Base-by-base conservation (phyloP, 1,140 invertebrate genomes). In the Eufriesea mexicana region DNA sequence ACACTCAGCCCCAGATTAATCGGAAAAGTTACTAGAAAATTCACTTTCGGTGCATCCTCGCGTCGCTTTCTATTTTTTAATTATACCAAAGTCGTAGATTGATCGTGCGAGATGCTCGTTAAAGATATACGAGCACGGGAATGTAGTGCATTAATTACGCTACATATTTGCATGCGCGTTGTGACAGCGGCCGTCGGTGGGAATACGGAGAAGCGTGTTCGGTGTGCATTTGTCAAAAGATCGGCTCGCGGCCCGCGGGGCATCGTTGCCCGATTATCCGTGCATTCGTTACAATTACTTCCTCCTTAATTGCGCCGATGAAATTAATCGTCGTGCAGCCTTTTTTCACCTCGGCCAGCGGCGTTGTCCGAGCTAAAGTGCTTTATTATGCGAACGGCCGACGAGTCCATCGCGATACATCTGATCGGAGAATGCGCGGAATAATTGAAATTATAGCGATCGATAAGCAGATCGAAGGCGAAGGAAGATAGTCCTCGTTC, bases 251-350 rank as follows among this genome's bases (percentile, higher is more conserved):
- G 18, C 42, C 59, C 28, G 25, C 47, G 49, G 47, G 72, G 73
- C 64, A 79, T 77, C 74, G 59, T 23, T 25, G 51, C 12, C 51
- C 75, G 72, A 87, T 86, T 77, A 85, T 86, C 18, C 42, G 23
- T 25, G 71, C 85, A 74, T 76, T 74, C 73, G 68, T 89, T 89
- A 84, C 79, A 80, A 87, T 89, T 84, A 81, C 81, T 85, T 80
- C 75, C n/a, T 55, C 76, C 64, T 84, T 85, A 89, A 89, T 88
- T 83, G 88, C 74, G 42, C 61, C 67, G 79, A 89, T 70, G n/a
- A 79, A 86, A 90, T 89, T 90, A 89, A 89, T 90, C 57, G 78
- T 28, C 28, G 7, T 1, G 25, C 51, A 7, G 49, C 25, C 35
- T 79, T 85, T 88, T 81, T 57, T 25, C n/a, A 12, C 49, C 12